A percentile compares a stretch with the other conserved stretches of the same genome.
These are phyloP conservation scores for Saguinus imperator DNA, from an alignment of 2,113 vertebrate species.

Conservation along the genomic window DNA sequence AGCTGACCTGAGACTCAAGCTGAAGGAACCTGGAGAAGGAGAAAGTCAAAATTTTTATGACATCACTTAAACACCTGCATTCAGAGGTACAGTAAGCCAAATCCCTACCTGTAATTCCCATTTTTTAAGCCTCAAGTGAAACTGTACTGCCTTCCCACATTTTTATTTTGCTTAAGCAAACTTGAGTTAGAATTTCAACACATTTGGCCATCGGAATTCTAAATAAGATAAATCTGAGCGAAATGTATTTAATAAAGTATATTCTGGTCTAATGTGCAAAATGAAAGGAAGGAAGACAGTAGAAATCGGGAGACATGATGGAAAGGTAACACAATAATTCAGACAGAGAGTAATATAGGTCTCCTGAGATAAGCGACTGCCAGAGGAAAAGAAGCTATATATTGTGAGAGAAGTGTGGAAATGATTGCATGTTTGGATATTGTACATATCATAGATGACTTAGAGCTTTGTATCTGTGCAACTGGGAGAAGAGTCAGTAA, in stretches of 20 bases:
- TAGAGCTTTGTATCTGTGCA: neutral
- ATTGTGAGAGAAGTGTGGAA: neutral
- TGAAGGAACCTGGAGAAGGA: neutral
- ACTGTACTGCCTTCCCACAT: accelerated
- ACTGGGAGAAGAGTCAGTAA: neutral
- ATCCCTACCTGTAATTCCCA: neutral
- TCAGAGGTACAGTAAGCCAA: neutral
- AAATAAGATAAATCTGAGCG: neutral
- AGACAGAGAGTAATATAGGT: neutral
- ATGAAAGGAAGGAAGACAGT: neutral
- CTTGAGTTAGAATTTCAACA: neutral
- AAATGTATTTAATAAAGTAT: neutral
- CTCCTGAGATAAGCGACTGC: neutral
- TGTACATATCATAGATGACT: neutral
- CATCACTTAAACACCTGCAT: neutral
- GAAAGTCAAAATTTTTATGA: neutral
- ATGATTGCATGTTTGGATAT: neutral
- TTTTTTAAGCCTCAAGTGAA: neutral
- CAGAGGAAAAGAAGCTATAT: neutral
- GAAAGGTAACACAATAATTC: neutral
- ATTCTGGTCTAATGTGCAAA: neutral
- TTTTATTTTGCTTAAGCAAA: neutral
- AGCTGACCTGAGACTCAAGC: neutral
- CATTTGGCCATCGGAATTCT: neutral
- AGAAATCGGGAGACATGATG: too few species aligned